phyloP scores from a whole-genome alignment of 2,113 vertebrate species.

The Corythaeola cristata region DNA sequence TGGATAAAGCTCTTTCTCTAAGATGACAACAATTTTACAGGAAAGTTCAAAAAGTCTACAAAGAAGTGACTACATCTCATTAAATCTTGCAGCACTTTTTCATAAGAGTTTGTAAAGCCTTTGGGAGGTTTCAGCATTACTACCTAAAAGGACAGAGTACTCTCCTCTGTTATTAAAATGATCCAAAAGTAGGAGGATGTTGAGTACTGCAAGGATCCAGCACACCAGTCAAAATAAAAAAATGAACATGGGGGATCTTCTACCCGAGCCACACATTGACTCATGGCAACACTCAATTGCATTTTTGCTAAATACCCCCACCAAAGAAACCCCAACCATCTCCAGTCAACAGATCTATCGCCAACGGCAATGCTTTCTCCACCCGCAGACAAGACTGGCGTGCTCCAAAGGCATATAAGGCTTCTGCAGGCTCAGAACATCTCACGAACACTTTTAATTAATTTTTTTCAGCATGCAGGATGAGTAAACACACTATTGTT shows the following conservation, averaged over 20 bases:
- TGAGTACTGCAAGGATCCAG: not conserved
- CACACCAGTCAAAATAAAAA: not conserved
- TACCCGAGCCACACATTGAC: not conserved
- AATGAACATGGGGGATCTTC: not conserved
- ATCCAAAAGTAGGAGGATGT: not conserved
- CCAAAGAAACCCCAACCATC: not conserved
- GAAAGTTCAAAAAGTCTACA: not conserved
- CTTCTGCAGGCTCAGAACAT: not conserved
- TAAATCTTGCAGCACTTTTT: not conserved
- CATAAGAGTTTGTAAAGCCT: not conserved
- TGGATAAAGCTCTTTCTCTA: not conserved
- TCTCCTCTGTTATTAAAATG: not conserved
- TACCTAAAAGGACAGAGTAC: not conserved
- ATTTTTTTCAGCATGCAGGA: slow-evolving; percentile 44
- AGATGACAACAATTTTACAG: not conserved
- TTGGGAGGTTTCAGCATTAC: not conserved
- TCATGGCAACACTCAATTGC: not conserved
- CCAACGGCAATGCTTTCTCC: not conserved
- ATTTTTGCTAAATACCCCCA: not conserved
- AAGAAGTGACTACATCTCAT: not conserved
- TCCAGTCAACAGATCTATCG: not conserved
- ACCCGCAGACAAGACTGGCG: not conserved
- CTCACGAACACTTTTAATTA: slow-evolving; percentile 55
- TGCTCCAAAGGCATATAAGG: not conserved
- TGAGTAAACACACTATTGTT: slow-evolving; percentile 55